Base-by-base conservation (phyloP, 2,797 vertebrate species). In the Oryzias sinensis region DNA sequence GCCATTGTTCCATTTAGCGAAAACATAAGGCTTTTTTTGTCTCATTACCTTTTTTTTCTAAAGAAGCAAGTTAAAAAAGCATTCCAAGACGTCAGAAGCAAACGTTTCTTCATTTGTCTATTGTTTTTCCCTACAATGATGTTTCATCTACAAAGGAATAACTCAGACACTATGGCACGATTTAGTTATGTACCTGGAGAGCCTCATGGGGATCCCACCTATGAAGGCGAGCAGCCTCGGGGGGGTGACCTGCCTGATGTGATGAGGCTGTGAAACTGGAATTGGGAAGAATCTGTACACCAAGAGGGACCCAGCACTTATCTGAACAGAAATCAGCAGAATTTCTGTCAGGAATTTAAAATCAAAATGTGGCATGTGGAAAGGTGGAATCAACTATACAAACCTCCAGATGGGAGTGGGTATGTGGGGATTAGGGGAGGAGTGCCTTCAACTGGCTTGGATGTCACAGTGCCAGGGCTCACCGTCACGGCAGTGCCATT, bases 251-350 rank as follows among this genome's bases (percentile, higher is more conserved):
- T 0, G 27, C 50, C 67, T 87, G 90, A 37, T 89, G 82, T 0
- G 92, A 90, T 0, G 92, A 93, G 8, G 91, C 86, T 1, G 49
- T 79, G 66, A 93, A 94, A 62, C 92, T 92, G 45, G 85, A 76
- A 16, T 54, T 43, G 0, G 92, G 93, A 16, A 93, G 88, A 20
- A 47, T 68, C 53, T 88, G 85, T 43, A 95, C 79, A 24, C 91
- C 93, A 67, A 97, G 76, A 4, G 92, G 91, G 41, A 79, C 79
- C 82, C 92, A 95, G 78, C 95, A 96, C 43, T 91, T 86, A 41
- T 92, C 95, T 97, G 65, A 56, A 58, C 1, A 83, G 2, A 50
- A 6, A 3, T 11, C 33, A 37, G 33, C 8, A 37, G 27, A 27
- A 27, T 27, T 27, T 27, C 27, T 27, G 33, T 37, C 33, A 37